phyloP scores from a whole-genome alignment of 2,888 invertebrate genomes.

The Anticlea derivata region DNA sequence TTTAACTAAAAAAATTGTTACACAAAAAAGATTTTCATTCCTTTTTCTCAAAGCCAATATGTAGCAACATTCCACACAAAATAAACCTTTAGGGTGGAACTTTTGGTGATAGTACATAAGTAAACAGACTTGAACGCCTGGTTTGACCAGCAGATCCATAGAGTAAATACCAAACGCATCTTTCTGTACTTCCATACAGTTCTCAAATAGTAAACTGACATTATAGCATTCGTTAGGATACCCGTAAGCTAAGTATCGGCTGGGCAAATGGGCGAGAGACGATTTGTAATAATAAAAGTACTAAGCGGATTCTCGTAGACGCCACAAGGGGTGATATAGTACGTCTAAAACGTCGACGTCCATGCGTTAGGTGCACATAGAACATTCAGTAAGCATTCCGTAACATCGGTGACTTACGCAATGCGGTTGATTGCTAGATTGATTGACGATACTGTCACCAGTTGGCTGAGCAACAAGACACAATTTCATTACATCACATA shows the following conservation, averaged over 20 bases:
- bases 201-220: neutral
- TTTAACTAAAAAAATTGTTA: too few species aligned
- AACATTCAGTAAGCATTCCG: slow-evolving; percentile 66
- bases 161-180: neutral
- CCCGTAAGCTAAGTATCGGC: slow-evolving; percentile 1
- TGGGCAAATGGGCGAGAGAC: slow-evolving; percentile 21
- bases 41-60: too few species aligned
- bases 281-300: slow-evolving; percentile 21
- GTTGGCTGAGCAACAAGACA: slow-evolving; percentile 90
- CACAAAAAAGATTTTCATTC: too few species aligned
- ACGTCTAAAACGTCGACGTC: slow-evolving; percentile 51
- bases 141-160: slow-evolving; percentile 8
- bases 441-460: slow-evolving; percentile 96
- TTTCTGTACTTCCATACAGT: neutral
- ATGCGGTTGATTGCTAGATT: slow-evolving; percentile 96
- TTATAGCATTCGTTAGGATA: neutral
- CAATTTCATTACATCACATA: slow-evolving; percentile 78
- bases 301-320: slow-evolving; percentile 33
- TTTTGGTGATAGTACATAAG: too few species aligned
- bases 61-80: too few species aligned
- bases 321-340: slow-evolving; percentile 43
- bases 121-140: slow-evolving; percentile 4
- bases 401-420: slow-evolving; percentile 89
- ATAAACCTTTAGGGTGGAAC: too few species aligned
- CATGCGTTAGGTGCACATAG: slow-evolving; percentile 73